These are phyloP conservation scores for Gadus chalcogrammus DNA, from an alignment of 2,113 vertebrate genomes.

Conservation along the genomic window DNA sequence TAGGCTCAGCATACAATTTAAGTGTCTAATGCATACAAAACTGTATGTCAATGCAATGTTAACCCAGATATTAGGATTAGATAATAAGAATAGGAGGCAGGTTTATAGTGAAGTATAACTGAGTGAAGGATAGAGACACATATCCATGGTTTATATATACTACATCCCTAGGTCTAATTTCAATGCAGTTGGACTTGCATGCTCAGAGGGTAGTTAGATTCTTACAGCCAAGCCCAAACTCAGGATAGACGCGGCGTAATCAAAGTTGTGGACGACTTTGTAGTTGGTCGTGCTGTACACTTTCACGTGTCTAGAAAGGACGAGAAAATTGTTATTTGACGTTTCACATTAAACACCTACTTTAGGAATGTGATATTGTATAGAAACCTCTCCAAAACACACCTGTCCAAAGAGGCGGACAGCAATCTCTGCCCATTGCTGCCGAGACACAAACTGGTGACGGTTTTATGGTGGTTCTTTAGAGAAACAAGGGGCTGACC, in stretches of 20 bases:
- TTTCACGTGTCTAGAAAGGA: conserved; percentile 86
- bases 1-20: too few relatives aligned
- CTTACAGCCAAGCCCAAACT: conserved; percentile 92
- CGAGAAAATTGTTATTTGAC: conserved; percentile 9
- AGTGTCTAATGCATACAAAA: too few relatives aligned
- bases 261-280: conserved; percentile 94
- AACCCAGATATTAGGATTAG: too few relatives aligned
- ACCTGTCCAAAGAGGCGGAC: conserved; percentile 94
- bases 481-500: conserved; percentile 90
- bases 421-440: conserved; percentile 88
- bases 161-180: too few relatives aligned
- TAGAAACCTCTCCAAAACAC: not conserved
- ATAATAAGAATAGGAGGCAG: too few relatives aligned
- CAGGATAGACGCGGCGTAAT: conserved; percentile 88
- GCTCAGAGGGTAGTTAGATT: conserved; percentile 19
- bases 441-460: conserved; percentile 88
- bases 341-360: not conserved
- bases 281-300: conserved; percentile 93
- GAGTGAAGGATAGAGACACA: too few relatives aligned
- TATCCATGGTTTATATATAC: too few relatives aligned
- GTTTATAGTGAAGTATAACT: too few relatives aligned
- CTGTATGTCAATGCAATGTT: too few relatives aligned
- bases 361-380: too few relatives aligned
- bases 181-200: too few relatives aligned
- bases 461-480: conserved; percentile 97